Evolutionary conservation across 2,113 vertebrate species (phyloP), one percentile per base, ranked within the genome.

Genomic region (Neofelis nebulosa): DNA sequence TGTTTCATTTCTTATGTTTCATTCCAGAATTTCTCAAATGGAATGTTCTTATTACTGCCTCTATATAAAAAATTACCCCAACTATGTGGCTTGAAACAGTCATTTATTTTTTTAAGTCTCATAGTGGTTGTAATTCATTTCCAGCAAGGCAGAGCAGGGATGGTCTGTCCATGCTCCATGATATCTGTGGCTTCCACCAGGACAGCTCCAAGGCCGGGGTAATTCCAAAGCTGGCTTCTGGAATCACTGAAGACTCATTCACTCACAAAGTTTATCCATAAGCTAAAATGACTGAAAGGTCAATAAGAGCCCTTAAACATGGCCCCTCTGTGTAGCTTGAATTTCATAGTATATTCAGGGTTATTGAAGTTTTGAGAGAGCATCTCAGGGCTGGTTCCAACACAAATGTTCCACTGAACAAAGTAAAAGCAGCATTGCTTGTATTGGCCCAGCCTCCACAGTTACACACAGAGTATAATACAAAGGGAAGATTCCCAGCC

Each of bases 261-360:
- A 66, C 29, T 85, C 23, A 66, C 4, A 23, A n/a, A 38, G 11
- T 50, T 52, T 76, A 14, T 3, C 31, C 29, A 27, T 57, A 4
- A 19, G 6, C 8, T 82, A 13, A 69, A 63, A 90, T 63, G 33
- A 69, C 15, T 36, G 1, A 3, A 21, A 55, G 15, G 7, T n/a
- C 25, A 31, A 8, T 55, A 7, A 31, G 25, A 33, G 3, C 7
- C 48, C 68, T 8, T 65, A 21, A 25, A 55, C 33, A 25, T 66
- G 45, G 2, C 1, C 3, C 21, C 65, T 48, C 18, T 10, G 0
- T 1, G 0, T 14, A 41, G 29, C 3, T 15, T 65, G 13, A 48
- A 29, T 87, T 66, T 31, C 50, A 79, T 12, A 48, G 11, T 25
- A 23, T 71, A 0, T 41, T 63, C 21, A 45, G 10, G 1, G 21